phyloP scores from a whole-genome alignment of 2,113 vertebrate genomes.

The Madoqua kirkii region DNA sequence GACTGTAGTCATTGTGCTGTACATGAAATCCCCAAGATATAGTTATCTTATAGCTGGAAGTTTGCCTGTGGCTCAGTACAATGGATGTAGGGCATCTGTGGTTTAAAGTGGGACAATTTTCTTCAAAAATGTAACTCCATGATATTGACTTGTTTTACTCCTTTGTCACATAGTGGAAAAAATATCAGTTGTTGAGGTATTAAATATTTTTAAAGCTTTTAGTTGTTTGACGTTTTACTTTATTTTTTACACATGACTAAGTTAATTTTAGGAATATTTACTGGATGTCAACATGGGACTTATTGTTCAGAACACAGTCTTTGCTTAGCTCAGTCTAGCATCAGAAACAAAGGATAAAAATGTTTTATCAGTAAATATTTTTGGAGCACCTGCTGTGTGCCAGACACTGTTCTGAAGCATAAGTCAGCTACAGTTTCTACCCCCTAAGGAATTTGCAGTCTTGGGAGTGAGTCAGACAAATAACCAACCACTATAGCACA shows the following conservation, averaged over 20 bases:
- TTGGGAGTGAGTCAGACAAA: neutral
- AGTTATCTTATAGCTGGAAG: neutral
- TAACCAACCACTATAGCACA: neutral
- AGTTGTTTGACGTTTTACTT: constrained; percentile 11
- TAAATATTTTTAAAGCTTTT: neutral
- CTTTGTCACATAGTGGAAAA: neutral
- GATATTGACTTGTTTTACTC: neutral
- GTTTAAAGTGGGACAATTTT: neutral
- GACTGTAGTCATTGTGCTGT: neutral
- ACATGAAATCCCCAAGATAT: neutral
- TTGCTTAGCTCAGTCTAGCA: neutral
- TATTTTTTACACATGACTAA: neutral
- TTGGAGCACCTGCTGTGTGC: neutral
- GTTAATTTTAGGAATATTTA: constrained; percentile 24
- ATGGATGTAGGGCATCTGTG: neutral
- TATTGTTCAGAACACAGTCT: neutral
- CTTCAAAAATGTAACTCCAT: neutral
- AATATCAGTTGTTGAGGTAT: neutral
- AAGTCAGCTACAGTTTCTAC: neutral
- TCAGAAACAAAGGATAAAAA: neutral
- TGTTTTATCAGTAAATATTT: neutral
- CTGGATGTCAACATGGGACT: neutral
- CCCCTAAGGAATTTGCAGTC: neutral
- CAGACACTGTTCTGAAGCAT: neutral
- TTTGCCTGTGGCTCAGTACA: neutral